Evolutionary conservation across 2,888 invertebrate species (phyloP).

Genomic region (Perithous albicinctus): DNA sequence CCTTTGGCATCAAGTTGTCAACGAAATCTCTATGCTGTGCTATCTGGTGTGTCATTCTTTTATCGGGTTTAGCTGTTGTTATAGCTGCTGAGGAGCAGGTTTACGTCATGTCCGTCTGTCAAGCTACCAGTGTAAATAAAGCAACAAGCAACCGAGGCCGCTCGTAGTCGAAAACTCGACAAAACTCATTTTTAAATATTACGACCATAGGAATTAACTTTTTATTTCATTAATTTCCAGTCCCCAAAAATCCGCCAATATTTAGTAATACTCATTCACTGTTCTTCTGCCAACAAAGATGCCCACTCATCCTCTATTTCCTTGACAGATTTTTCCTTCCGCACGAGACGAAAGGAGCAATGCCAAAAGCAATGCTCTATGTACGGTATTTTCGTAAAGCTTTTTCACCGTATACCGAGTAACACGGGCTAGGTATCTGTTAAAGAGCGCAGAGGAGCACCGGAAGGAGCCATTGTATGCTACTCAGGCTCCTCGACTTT

Average conservation of each 20-base stretch:
- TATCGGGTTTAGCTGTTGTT: not conserved
- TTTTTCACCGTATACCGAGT: conserved; percentile 8
- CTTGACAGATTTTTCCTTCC: not conserved
- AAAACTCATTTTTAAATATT: too few relatives aligned
- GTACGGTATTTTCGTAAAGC: not conserved
- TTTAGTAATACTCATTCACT: not conserved
- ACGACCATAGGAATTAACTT: too few relatives aligned
- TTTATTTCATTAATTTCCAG: not conserved
- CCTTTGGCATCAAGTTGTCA: conserved; percentile 3
- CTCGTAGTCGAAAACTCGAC: not conserved
- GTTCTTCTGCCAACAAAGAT: conserved; percentile 5
- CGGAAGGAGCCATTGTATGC: conserved; percentile 28
- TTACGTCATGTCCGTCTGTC: not conserved
- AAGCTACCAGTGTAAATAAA: not conserved
- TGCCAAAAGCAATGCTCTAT: not conserved
- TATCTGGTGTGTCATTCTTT: not conserved
- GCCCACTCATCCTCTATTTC: not conserved
- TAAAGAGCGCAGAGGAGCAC: conserved; percentile 15
- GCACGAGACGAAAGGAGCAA: conserved; percentile 2
- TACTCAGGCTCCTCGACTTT: not conserved
- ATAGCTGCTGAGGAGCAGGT: not conserved
- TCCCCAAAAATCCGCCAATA: not conserved
- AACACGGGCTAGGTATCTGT: not conserved
- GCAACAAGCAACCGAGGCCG: too few relatives aligned
- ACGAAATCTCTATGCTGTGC: conserved; percentile 20